A percentile compares a stretch with the other conserved stretches of the same genome.
phyloP scores from a whole-genome alignment of 2,113 vertebrate genomes.

The Cavia porcellus region DNA sequence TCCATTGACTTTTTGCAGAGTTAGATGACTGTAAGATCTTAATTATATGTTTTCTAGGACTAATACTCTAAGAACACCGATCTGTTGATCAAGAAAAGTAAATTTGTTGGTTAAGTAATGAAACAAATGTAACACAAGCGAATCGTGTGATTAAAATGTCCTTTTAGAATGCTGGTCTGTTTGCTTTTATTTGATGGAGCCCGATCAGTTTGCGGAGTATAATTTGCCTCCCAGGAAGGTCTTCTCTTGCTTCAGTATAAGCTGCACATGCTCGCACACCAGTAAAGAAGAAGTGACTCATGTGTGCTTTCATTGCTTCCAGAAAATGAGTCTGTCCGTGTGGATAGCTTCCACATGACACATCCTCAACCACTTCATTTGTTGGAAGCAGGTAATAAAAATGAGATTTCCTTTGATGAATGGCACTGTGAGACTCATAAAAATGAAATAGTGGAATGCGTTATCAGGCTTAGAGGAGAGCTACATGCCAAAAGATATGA shows the following conservation, averaged over 20 bases:
- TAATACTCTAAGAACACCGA: not conserved
- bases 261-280: not conserved
- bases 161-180: slow-evolving; percentile 49
- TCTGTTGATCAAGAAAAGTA: not conserved
- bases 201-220: slow-evolving; percentile 56
- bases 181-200: not conserved
- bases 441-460: slow-evolving; percentile 63
- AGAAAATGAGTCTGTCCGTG: slow-evolving; percentile 69
- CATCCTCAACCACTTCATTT: slow-evolving; percentile 72
- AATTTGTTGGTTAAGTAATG: slow-evolving; percentile 13
- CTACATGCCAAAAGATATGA: slow-evolving; percentile 37
- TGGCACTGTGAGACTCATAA: slow-evolving; percentile 68
- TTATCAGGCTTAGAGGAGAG: slow-evolving; percentile 48
- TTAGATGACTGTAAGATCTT: not conserved
- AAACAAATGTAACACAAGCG: slow-evolving; percentile 20
- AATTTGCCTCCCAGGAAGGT: slow-evolving; percentile 39
- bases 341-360: slow-evolving; percentile 38
- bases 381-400: slow-evolving; percentile 68
- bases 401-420: slow-evolving; percentile 70
- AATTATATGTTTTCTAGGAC: not conserved
- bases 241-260: slow-evolving; percentile 24
- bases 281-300: slow-evolving; percentile 57
- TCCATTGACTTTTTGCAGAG: not conserved
- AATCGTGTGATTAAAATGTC: slow-evolving; percentile 49
- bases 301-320: slow-evolving; percentile 65